These are phyloP conservation scores for Gortyna flavago DNA, from an alignment of 2,888 invertebrate species.

Conservation along the genomic window DNA sequence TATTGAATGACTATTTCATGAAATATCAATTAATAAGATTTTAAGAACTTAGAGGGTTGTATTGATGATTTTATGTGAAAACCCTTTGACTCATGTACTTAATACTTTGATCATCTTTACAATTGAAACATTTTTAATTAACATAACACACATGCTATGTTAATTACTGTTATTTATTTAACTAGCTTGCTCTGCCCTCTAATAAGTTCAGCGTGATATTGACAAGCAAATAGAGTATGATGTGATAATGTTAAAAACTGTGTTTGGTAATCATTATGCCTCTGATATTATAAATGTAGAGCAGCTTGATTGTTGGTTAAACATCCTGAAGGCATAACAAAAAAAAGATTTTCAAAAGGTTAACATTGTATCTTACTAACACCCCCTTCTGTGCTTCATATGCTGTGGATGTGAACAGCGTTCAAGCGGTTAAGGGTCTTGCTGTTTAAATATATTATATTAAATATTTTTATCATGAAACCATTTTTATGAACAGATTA, in stretches of 20 bases:
- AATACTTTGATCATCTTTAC: neutral
- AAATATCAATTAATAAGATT: too few species aligned
- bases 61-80: neutral
- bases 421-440: neutral
- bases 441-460: neutral
- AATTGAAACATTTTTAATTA: neutral
- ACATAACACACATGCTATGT: neutral
- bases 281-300: neutral
- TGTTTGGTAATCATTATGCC: neutral
- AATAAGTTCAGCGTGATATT: neutral
- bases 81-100: neutral
- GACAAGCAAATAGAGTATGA: neutral
- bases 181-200: neutral
- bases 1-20: too few species aligned
- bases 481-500: neutral
- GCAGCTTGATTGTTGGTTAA: neutral
- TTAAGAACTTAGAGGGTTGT: too few species aligned
- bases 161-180: neutral
- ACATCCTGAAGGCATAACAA: neutral
- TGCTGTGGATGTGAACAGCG: too few species aligned
- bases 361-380: neutral
- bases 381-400: too few species aligned
- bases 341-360: neutral
- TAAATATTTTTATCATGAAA: neutral
- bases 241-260: neutral